Conservation (phyloP, 2,113 vertebrate genomes). For the Phyllopteryx taeniolatus region DNA sequence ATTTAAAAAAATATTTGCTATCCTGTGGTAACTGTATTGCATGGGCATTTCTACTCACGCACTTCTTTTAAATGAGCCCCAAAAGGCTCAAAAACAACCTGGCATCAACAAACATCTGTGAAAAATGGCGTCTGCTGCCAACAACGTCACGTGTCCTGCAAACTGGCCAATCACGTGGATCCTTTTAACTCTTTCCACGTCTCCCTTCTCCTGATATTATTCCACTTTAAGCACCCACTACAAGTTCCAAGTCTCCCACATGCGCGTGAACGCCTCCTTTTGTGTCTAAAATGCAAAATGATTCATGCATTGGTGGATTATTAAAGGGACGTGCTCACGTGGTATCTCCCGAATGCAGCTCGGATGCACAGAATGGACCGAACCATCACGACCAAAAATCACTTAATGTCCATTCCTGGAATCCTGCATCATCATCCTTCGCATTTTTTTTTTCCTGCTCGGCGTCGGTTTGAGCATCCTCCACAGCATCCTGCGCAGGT, state of each 20-base stretch:
- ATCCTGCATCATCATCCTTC: constrained; percentile 1
- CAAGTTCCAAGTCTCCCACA: constrained; percentile 20
- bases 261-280: background rate
- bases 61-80: too few relatives aligned
- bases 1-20: background rate
- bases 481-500: background rate
- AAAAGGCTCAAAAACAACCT: background rate
- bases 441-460: constrained; percentile 20
- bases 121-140: constrained; percentile 39
- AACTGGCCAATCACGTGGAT: constrained; percentile 60
- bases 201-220: constrained; percentile 47
- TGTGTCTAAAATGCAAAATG: constrained; percentile 30
- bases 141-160: constrained; percentile 61
- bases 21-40: background rate
- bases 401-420: constrained; percentile 11
- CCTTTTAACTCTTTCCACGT: constrained; percentile 68
- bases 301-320: constrained; percentile 15
- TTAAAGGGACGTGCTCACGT: constrained; percentile 24
- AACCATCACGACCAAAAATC: constrained; percentile 8
- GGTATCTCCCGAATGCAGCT: background rate
- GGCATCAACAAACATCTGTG: background rate
- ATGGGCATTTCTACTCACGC: too few relatives aligned
- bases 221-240: constrained; percentile 46
- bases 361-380: constrained; percentile 10
- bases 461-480: background rate